These are phyloP conservation scores for Acronicta leporina DNA, from an alignment of 2,888 invertebrate genomes.

Conservation along the genomic window DNA sequence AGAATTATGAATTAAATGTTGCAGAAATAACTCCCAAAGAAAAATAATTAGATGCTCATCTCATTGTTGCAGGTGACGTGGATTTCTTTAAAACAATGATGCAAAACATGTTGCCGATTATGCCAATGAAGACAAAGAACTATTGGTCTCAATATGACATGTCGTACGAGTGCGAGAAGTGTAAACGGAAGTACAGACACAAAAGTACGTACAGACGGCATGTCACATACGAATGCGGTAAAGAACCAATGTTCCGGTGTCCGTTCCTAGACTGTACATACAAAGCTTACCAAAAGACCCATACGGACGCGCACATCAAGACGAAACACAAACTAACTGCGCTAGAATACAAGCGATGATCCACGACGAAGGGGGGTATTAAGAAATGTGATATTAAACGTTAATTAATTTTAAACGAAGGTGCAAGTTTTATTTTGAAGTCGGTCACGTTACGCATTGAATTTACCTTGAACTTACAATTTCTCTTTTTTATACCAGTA, in stretches of 20 bases:
- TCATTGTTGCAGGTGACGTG: slow-evolving; percentile 87
- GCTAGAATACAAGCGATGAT: slow-evolving; percentile 88
- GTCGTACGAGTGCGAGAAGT: slow-evolving; percentile 90
- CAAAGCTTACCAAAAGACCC: slow-evolving; percentile 87
- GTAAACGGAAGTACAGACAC: slow-evolving; percentile 93
- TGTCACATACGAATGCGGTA: slow-evolving; percentile 91
- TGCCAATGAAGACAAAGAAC: slow-evolving; percentile 87
- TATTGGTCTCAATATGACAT: slow-evolving; percentile 85
- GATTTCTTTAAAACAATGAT: slow-evolving; percentile 87
- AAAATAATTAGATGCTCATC: slow-evolving; percentile 57
- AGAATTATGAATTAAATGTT: slow-evolving; percentile 4
- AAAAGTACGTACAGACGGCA: slow-evolving; percentile 93
- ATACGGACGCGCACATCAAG: slow-evolving; percentile 86
- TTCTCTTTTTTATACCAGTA: no score
- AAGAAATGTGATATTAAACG: slow-evolving; percentile 83
- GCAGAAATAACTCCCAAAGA: slow-evolving; percentile 15
- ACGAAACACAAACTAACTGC: slow-evolving; percentile 88
- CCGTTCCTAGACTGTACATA: slow-evolving; percentile 85
- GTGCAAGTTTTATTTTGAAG: slow-evolving; percentile 50
- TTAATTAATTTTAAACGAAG: slow-evolving; percentile 66
- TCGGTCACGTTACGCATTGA: no score
- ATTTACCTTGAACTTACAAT: no score
- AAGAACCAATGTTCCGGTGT: slow-evolving; percentile 88
- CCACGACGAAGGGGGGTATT: slow-evolving; percentile 45
- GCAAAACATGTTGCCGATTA: slow-evolving; percentile 83